Evolutionary conservation across 2,888 invertebrate species (phyloP), one percentile per base, ranked within the genome.

Genomic region (Autographa gamma): DNA sequence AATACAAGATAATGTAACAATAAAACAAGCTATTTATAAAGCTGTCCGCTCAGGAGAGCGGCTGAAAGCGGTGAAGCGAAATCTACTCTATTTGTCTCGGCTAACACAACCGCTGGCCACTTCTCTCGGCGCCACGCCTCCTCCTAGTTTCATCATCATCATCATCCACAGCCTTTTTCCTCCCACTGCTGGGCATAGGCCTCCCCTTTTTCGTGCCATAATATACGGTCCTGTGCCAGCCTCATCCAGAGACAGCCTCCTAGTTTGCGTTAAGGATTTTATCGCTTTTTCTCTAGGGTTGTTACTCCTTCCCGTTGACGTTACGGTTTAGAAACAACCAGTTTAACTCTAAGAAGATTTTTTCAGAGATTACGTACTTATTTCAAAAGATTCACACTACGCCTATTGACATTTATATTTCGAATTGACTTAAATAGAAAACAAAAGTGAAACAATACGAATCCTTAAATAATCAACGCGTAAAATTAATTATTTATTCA

Each of bases 31-130:
- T 90, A 92, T 91, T 92, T 92, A 91, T 91, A 91, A 91, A 90
- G 89, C 89, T 90, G 88, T 89, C 89, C 79, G 84, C 81, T 81
- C 81, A 80, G 83, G 86, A 86, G 86, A 87, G 83, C 86, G 86
- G 85, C 86, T 86, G 88, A 85, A 88, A 88, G 88, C 90, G 89
- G 86, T 87, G 87, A 85, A 86, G 88, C 90, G 91, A 89, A 90
- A 88, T 90, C 90, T 86, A 90, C 89, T 91, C 91, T 92, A 93
- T 93, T 93, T 93, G 93, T 92, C 91, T 92, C 92, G 85, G 82
- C 90, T 90, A 92, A 90, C 91, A 90, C 91, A 88, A 91, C 90
- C 91, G 89, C 90, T 90, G 91, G 89, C 92, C 92, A 92, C 92
- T 92, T 92, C 91, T 89, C 77, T 76, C 78, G 77, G 77, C 83